Percentiles rank a stretch among this genome's conserved stretches.
phyloP scores from a whole-genome alignment of 2,888 invertebrate genomes.

The Eutolmus rufibarbis region DNA sequence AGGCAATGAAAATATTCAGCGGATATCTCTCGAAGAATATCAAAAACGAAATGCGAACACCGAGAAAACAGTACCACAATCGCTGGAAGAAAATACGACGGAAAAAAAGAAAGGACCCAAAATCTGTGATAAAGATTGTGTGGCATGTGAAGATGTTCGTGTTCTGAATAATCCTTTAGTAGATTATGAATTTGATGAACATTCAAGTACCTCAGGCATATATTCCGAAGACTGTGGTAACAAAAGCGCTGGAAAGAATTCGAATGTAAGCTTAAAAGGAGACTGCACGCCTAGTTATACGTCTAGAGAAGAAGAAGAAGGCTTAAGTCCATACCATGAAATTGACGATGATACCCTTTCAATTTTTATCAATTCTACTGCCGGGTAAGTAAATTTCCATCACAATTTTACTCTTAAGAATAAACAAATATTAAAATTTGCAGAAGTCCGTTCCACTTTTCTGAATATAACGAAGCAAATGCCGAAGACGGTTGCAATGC shows the following conservation, averaged over 20 bases:
- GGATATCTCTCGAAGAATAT: neutral
- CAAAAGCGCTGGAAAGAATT: neutral
- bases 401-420: neutral
- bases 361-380: neutral
- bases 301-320: neutral
- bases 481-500: neutral
- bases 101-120: neutral
- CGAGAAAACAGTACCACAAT: neutral
- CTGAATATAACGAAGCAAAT: neutral
- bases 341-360: slow-evolving; percentile 2
- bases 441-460: neutral
- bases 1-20: neutral
- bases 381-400: neutral
- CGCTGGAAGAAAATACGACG: neutral
- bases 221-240: neutral
- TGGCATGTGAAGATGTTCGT: neutral
- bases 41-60: neutral
- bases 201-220: neutral
- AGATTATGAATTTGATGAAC: neutral
- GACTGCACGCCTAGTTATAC: neutral
- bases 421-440: neutral
- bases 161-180: neutral
- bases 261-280: neutral
- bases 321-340: neutral
- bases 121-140: neutral